A percentile compares a stretch with the other conserved stretches of the same genome.
Evolutionary conservation across 1,140 invertebrate genomes (phyloP).

Genomic region (Paracyclopina nana): DNA sequence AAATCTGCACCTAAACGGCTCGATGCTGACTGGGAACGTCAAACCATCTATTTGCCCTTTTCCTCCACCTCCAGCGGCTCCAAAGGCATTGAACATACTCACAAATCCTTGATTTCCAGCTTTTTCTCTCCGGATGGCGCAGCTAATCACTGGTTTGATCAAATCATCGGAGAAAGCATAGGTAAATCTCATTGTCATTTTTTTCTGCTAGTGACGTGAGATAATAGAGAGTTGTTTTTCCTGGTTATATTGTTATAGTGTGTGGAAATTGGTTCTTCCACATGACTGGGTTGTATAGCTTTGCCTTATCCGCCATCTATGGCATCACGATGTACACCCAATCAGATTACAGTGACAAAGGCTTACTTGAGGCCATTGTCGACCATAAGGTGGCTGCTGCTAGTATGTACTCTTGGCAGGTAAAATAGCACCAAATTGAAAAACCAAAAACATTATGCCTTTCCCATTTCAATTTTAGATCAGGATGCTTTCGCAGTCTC

Average conservation of each 20-base stretch:
- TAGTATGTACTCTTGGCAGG: constrained; percentile 7
- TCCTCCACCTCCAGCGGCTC: not conserved
- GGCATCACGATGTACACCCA: constrained; percentile 3
- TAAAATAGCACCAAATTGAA: too few relatives aligned
- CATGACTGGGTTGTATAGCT: constrained; percentile 13
- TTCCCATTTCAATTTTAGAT: too few relatives aligned
- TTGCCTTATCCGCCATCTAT: constrained; percentile 10
- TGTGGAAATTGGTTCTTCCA: constrained; percentile 12
- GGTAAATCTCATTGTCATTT: too few relatives aligned
- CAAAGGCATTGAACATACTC: not conserved
- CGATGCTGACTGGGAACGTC: not conserved
- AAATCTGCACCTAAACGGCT: not conserved
- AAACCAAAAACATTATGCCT: too few relatives aligned
- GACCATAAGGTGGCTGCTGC: not conserved
- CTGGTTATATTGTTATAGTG: too few relatives aligned
- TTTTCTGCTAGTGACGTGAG: too few relatives aligned
- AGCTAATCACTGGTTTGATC: not conserved
- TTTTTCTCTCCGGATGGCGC: not conserved
- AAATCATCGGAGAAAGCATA: constrained; percentile 1
- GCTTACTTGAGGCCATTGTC: not conserved
- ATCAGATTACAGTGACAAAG: constrained; percentile 12
- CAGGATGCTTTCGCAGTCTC: constrained; percentile 5
- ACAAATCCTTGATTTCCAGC: not conserved
- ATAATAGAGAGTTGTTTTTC: too few relatives aligned
- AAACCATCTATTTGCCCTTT: not conserved